A percentile compares a stretch with the other conserved stretches of the same genome.
Evolutionary conservation across 2,888 invertebrate genomes (phyloP).

Genomic region (Troides aeacus): DNA sequence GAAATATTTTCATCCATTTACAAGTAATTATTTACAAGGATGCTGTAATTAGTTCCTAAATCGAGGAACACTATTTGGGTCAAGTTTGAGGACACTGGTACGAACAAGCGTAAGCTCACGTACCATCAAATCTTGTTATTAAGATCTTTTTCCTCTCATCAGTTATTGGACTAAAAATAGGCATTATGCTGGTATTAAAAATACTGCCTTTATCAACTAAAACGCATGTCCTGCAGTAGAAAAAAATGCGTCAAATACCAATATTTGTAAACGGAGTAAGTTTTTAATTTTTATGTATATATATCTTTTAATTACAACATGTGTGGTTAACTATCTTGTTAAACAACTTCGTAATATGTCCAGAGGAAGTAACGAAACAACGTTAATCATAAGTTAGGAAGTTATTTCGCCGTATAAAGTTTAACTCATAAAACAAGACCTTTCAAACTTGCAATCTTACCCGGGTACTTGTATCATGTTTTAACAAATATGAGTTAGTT

Average conservation of each 20-base stretch:
- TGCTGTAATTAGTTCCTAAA: no score
- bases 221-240: background rate
- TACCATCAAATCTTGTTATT: background rate
- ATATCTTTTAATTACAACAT: conserved; percentile 1
- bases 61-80: no score
- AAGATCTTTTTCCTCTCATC: no score
- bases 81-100: no score
- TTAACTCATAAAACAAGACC: conserved; percentile 30
- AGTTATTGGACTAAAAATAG: background rate
- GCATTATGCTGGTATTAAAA: background rate
- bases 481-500: conserved; percentile 21
- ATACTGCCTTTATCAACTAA: background rate
- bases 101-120: background rate
- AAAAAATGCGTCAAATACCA: background rate
- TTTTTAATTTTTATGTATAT: background rate
- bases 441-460: conserved; percentile 28
- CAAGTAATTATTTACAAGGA: no score
- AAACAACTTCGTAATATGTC: conserved; percentile 20
- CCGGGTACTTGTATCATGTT: conserved; percentile 21
- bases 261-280: background rate
- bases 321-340: conserved; percentile 8
- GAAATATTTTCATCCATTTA: no score
- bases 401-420: conserved; percentile 30
- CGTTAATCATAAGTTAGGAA: conserved; percentile 29
- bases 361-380: conserved; percentile 22